Evolutionary conservation across 2,113 vertebrate species (phyloP).

Genomic region (Mirza zaza): DNA sequence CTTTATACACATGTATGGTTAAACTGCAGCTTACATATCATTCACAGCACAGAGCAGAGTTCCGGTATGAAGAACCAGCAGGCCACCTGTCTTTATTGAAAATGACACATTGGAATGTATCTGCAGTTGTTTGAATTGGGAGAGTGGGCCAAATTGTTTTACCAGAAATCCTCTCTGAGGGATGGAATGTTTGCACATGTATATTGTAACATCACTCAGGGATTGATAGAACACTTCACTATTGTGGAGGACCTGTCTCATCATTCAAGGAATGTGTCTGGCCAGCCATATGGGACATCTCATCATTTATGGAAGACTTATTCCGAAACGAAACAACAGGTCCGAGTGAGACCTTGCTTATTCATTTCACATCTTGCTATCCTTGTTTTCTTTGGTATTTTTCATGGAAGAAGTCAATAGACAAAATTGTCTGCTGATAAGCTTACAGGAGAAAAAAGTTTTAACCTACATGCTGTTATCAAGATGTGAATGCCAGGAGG

Average conservation of each 20-base stretch:
- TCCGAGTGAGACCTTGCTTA: background rate
- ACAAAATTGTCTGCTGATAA: background rate
- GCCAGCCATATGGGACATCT: constrained; percentile 30
- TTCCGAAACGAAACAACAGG: constrained; percentile 49
- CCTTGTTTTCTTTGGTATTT: constrained; percentile 39
- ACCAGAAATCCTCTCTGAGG: constrained; percentile 65
- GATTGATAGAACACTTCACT: constrained; percentile 59
- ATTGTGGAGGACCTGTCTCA: constrained; percentile 64
- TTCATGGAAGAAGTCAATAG: constrained; percentile 9
- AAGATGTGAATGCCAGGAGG: background rate
- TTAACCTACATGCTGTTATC: background rate
- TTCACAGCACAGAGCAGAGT: constrained; percentile 36
- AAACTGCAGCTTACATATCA: background rate
- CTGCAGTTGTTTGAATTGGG: constrained; percentile 57
- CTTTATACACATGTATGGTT: constrained; percentile 5
- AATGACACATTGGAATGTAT: constrained; percentile 66
- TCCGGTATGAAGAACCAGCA: constrained; percentile 56
- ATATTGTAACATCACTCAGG: constrained; percentile 61
- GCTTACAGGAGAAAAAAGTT: background rate
- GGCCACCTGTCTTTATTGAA: constrained; percentile 74
- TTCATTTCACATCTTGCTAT: background rate
- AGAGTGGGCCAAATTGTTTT: constrained; percentile 74
- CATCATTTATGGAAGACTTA: constrained; percentile 52
- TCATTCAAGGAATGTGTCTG: constrained; percentile 69
- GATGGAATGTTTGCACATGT: constrained; percentile 67